A percentile compares a stretch with the other conserved stretches of the same genome.
Evolutionary conservation across 2,113 vertebrate species (phyloP).

Genomic region (Mastomys natalensis): DNA sequence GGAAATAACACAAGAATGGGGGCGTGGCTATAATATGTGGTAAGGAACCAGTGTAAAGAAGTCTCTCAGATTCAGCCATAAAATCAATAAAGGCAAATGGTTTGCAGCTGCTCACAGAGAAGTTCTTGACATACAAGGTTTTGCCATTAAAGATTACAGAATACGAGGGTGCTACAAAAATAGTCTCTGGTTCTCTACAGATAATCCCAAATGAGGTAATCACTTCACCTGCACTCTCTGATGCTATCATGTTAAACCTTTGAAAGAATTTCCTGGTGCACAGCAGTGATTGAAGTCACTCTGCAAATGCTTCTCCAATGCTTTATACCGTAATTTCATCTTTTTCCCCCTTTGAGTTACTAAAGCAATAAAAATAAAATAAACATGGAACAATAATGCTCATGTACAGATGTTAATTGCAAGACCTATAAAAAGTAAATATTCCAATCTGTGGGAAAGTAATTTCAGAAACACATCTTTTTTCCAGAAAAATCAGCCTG

Average conservation of each 20-base stretch:
- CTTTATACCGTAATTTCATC: neutral
- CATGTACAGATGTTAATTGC: constrained; percentile 29
- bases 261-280: constrained; percentile 47
- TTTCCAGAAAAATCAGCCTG: constrained; percentile 45
- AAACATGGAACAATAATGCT: neutral
- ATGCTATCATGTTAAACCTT: constrained; percentile 71
- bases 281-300: constrained; percentile 52
- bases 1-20: neutral
- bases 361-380: constrained; percentile 53
- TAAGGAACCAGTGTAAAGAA: constrained; percentile 27
- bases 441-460: constrained; percentile 38
- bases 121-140: constrained; percentile 78
- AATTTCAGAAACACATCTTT: constrained; percentile 22
- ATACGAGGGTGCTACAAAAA: constrained; percentile 70
- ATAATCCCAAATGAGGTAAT: constrained; percentile 79
- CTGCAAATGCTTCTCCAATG: constrained; percentile 38
- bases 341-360: neutral
- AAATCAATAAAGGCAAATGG: constrained; percentile 82
- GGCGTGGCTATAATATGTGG: neutral
- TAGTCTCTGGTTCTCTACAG: constrained; percentile 44
- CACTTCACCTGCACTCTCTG: constrained; percentile 67
- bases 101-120: constrained; percentile 76
- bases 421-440: constrained; percentile 52
- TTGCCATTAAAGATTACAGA: constrained; percentile 78
- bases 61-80: constrained; percentile 67